Evolutionary conservation across 92 coral and sea anemone genomes (phyloP), one percentile per base, ranked within the genome.

Genomic region (Paramuricea clavata): DNA sequence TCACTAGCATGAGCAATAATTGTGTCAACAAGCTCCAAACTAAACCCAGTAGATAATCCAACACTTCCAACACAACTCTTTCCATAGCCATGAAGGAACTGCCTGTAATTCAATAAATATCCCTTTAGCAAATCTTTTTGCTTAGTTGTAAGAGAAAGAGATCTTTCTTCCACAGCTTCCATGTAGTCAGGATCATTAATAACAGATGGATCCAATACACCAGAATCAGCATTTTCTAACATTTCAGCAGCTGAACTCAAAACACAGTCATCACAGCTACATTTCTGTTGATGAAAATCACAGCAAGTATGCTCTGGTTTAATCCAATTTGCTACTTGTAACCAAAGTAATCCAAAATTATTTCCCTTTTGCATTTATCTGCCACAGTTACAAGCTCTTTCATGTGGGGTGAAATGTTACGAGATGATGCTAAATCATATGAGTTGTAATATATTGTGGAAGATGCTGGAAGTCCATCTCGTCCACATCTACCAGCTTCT

Each of bases 401-500:
- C 91, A 87, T 91, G 7, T 68, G 43, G 25, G 17, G 12, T 30
- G 74, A 26, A 6, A 57, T 86, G 39, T 84, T 44, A 71, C 65
- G 87, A 78, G 56, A 88, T 31, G 16, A 77, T 13, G 86, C 61
- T 30, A 92, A 83, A 34, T 92, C 93, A 68, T 83, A 84, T 5
- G 83, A 62, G 62, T 92, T 92, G 69, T 65, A 92, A 72, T 54
- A 87, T 0, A 92, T 27, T 35, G 32, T 36, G 5, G 95, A 92
- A 23, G 52, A 68, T 35, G 91, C 87, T 23, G 89, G 80, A 3
- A 49, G 30, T 52, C 95, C 95, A 92, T 92, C 95, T 22, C 95
- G 76, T 1, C 94, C 94, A 34, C 69, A 76, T 49, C 92, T 69
- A 5, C 92, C 93, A n/a, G 92, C 88, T 79, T 89, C 95, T 39